Evolutionary conservation across 2,797 vertebrate species (phyloP).

Genomic region (Threskiornis aethiopicus): DNA sequence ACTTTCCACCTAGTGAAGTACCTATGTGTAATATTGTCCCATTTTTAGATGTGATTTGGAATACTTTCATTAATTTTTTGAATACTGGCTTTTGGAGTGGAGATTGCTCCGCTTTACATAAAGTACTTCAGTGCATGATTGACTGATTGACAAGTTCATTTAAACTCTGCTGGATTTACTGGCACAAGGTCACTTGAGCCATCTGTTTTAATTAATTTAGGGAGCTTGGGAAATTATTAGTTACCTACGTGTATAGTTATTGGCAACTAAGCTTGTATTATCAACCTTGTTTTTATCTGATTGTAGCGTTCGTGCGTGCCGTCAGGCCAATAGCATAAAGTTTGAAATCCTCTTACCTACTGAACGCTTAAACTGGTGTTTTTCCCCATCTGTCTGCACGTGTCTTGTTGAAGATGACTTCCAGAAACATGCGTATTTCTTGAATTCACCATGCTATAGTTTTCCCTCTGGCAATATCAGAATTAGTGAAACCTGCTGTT

Average conservation of each 20-base stretch:
- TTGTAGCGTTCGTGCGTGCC: neutral
- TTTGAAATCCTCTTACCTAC: neutral
- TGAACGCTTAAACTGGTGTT: neutral
- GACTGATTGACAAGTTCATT: neutral
- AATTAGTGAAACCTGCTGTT: neutral
- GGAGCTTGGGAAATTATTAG: neutral
- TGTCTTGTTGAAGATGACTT: neutral
- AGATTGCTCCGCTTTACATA: accelerated
- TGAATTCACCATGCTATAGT: neutral
- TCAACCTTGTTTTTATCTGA: neutral
- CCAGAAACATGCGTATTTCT: neutral
- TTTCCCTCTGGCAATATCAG: neutral
- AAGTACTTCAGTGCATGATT: neutral
- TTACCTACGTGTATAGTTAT: neutral
- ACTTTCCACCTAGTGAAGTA: neutral
- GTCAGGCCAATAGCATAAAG: neutral
- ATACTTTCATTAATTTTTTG: neutral
- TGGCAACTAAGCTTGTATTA: neutral
- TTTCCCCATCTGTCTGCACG: neutral
- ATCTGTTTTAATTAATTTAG: neutral
- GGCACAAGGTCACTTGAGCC: neutral
- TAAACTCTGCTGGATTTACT: neutral
- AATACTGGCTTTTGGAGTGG: neutral
- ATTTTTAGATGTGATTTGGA: neutral
- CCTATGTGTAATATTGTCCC: neutral